Conservation (phyloP, 2,113 vertebrate genomes). For the Ceuthmochares aereus region DNA sequence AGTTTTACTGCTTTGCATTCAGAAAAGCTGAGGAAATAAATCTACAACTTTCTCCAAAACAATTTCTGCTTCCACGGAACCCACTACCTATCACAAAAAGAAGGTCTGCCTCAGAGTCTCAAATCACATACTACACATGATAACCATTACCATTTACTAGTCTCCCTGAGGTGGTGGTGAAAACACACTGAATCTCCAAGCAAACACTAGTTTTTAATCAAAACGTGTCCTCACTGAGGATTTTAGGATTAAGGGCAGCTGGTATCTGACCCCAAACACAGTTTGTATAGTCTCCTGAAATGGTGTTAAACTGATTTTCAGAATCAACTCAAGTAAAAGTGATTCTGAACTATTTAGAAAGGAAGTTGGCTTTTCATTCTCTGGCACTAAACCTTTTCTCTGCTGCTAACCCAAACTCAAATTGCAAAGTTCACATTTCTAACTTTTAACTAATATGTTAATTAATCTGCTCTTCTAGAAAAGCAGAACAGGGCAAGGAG, state of each 20-base stretch:
- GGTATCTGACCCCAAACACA: background rate
- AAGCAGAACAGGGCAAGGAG: background rate
- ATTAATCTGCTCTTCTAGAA: background rate
- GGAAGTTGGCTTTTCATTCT: background rate
- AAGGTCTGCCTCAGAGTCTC: background rate
- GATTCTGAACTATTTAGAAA: background rate
- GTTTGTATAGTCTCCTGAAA: fast-evolving
- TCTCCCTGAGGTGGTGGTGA: background rate
- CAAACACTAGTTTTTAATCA: background rate
- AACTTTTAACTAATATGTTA: background rate
- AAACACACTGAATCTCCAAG: background rate
- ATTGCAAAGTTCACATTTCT: background rate
- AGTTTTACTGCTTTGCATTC: background rate
- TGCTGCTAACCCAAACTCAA: background rate
- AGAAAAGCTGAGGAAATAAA: background rate
- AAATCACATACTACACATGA: background rate
- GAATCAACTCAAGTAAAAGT: background rate
- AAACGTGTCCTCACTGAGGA: background rate
- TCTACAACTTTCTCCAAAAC: background rate
- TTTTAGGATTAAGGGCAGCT: background rate
- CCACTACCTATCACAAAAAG: background rate
- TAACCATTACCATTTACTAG: background rate
- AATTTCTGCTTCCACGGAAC: background rate
- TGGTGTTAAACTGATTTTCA: background rate
- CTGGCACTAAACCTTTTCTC: background rate